phyloP scores from a whole-genome alignment of 2,888 invertebrate genomes.

The Stenodema calcarata region DNA sequence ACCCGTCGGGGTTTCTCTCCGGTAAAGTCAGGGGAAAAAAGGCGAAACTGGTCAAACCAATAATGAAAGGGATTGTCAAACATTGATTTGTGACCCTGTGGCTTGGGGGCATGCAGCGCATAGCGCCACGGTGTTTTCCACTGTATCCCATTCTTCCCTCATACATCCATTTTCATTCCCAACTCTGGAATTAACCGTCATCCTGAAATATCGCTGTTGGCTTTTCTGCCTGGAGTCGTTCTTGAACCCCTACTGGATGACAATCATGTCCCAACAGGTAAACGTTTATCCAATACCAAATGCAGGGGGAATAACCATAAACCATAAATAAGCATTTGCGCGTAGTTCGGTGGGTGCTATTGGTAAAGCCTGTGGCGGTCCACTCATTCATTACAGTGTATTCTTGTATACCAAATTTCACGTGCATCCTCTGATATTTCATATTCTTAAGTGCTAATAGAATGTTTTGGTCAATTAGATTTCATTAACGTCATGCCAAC shows the following conservation, averaged over 20 bases:
- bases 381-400: no score
- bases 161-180: slow-evolving; percentile 21
- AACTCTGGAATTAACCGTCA: not conserved
- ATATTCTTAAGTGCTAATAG: no score
- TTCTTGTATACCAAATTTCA: no score
- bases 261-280: not conserved
- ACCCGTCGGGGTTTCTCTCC: not conserved
- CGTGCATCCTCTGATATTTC: no score
- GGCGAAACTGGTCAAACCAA: slow-evolving; percentile 14
- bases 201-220: not conserved
- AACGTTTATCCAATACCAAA: not conserved
- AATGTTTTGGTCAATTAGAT: no score
- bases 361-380: no score
- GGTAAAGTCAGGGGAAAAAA: not conserved
- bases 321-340: no score
- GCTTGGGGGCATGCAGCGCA: not conserved
- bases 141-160: not conserved
- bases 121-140: not conserved
- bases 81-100: slow-evolving; percentile 12
- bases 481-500: no score
- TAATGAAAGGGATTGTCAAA: slow-evolving; percentile 37
- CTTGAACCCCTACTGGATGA: not conserved
- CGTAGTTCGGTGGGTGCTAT: no score
- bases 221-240: not conserved
- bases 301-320: not conserved